These are phyloP conservation scores for Aradus depressus DNA, from an alignment of 2,888 invertebrate genomes.

Conservation along the genomic window DNA sequence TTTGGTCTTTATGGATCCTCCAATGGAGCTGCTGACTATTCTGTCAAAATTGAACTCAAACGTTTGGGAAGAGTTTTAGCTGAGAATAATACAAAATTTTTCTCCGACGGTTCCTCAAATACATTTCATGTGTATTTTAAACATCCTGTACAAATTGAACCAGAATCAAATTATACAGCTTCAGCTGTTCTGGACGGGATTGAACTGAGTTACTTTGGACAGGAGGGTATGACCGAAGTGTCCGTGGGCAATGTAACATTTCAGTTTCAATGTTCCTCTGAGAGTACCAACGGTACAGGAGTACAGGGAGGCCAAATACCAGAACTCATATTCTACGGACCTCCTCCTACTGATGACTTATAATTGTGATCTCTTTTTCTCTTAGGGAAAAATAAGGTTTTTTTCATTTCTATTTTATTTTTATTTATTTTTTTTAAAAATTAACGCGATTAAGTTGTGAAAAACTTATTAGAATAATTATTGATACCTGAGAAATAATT, in stretches of 20 bases:
- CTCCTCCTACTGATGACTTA: slow-evolving; percentile 40
- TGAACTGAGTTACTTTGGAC: slow-evolving; percentile 92
- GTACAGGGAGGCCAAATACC: slow-evolving; percentile 97
- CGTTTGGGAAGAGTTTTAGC: slow-evolving; percentile 77
- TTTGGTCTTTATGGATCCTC: slow-evolving; percentile 94
- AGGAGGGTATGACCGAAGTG: slow-evolving; percentile 92
- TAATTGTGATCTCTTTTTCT: too few relatives aligned
- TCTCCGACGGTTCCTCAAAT: slow-evolving; percentile 91
- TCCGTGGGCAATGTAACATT: slow-evolving; percentile 87
- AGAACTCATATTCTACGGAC: slow-evolving; percentile 90
- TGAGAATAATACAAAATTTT: slow-evolving; percentile 85
- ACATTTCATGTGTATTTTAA: slow-evolving; percentile 84
- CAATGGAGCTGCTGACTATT: slow-evolving; percentile 89
- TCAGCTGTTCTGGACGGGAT: slow-evolving; percentile 90
- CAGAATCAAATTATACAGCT: slow-evolving; percentile 88
- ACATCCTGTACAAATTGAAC: slow-evolving; percentile 72
- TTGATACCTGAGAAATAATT: too few relatives aligned
- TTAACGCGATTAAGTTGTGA: too few relatives aligned
- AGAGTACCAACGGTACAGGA: slow-evolving; percentile 94
- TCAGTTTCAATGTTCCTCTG: slow-evolving; percentile 94
- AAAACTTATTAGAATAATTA: too few relatives aligned
- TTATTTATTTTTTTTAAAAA: too few relatives aligned
- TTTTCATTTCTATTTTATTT: too few relatives aligned
- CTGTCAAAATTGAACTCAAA: slow-evolving; percentile 88
- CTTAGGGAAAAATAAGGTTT: too few relatives aligned